Percentiles rank a stretch among this genome's conserved stretches.
Conservation (phyloP, 2,113 vertebrate genomes). For the Opisthocomus hoazin region DNA sequence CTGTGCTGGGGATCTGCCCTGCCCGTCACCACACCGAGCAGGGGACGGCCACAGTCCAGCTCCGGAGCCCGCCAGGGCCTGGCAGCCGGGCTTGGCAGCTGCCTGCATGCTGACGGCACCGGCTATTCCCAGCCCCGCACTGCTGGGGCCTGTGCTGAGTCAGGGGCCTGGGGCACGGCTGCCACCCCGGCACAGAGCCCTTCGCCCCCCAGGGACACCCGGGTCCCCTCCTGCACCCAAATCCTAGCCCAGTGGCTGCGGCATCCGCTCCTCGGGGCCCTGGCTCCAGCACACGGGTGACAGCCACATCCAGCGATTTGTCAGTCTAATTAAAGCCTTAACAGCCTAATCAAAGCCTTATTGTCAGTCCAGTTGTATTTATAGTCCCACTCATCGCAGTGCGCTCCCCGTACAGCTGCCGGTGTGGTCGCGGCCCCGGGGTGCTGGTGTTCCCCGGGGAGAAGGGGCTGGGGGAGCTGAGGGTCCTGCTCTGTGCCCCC, state of each 20-base stretch:
- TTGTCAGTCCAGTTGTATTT: constrained; percentile 34
- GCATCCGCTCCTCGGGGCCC: background rate
- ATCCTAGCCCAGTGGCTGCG: fast-evolving
- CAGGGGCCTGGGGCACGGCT: background rate
- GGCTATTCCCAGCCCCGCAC: background rate
- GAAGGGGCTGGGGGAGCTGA: background rate
- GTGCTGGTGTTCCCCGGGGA: background rate
- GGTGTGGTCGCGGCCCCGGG: fast-evolving
- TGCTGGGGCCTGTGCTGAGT: background rate
- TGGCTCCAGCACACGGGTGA: background rate
- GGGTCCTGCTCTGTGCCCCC: background rate
- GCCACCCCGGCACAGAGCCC: background rate
- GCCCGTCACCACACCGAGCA: background rate
- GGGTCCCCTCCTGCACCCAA: background rate
- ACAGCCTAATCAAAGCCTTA: constrained; percentile 26
- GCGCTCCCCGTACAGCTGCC: fast-evolving
- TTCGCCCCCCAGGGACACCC: background rate
- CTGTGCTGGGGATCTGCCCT: background rate
- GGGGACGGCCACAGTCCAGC: background rate
- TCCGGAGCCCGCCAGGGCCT: background rate
- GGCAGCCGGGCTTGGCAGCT: background rate
- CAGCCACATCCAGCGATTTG: background rate
- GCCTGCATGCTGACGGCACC: background rate
- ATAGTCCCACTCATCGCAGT: background rate
- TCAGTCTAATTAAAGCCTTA: constrained; percentile 20